Evolutionary conservation across 2,888 invertebrate species (phyloP).

Genomic region (Campaea margaritaria): DNA sequence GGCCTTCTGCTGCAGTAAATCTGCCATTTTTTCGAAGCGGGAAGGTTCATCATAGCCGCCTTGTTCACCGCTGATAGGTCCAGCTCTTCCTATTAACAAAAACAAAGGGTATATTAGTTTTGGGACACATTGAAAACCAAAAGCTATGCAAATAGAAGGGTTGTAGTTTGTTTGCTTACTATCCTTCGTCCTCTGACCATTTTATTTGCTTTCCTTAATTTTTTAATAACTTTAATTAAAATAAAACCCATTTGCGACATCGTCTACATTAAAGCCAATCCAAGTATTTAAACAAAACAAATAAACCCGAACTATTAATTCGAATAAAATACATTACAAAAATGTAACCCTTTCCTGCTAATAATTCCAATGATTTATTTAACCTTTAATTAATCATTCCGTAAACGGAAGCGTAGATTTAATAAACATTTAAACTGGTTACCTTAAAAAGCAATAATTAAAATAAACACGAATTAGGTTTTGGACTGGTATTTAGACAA

Average conservation of each 20-base stretch:
- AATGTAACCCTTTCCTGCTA: too few relatives aligned
- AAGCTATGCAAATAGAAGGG: too few relatives aligned
- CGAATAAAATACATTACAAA: too few relatives aligned
- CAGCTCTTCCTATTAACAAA: constrained; percentile 90
- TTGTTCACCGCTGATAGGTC: constrained; percentile 97
- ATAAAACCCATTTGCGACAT: too few relatives aligned
- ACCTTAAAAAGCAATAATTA: constrained; percentile 30
- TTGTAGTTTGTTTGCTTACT: too few relatives aligned
- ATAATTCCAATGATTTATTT: too few relatives aligned
- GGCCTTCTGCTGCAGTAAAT: constrained; percentile 96
- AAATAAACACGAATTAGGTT: constrained; percentile 17
- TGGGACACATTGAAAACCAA: not conserved
- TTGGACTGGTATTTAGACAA: constrained; percentile 31
- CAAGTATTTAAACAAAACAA: too few relatives aligned
- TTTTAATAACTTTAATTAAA: too few relatives aligned
- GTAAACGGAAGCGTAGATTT: constrained; percentile 34
- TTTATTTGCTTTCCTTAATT: too few relatives aligned
- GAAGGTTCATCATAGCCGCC: constrained; percentile 96
- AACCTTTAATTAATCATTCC: constrained; percentile 12
- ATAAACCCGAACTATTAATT: too few relatives aligned
- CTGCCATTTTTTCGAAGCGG: constrained; percentile 98
- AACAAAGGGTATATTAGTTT: constrained; percentile 10
- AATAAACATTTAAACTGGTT: constrained; percentile 33
- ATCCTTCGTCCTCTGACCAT: too few relatives aligned
- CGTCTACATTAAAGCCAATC: too few relatives aligned